Evolutionary conservation across 1,140 invertebrate genomes (phyloP), one percentile per base, ranked within the genome.

Genomic region (Lutraria rhynchaena): DNA sequence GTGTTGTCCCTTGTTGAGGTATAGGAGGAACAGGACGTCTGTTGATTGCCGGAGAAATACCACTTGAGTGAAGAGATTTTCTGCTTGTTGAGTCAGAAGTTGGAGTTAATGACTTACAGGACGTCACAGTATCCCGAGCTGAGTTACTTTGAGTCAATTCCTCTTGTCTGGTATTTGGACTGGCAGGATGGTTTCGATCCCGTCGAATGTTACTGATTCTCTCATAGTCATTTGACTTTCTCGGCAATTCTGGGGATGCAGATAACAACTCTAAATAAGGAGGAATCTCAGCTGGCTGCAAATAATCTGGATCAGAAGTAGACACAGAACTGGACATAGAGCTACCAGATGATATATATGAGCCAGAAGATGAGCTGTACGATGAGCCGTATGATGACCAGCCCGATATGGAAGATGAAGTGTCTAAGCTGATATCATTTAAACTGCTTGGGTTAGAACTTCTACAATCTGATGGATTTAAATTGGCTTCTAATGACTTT

Each of bases 401-500:
- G 24, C 65, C 35, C 1, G 71, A 24, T 22, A 75, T 41, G 0
- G n/a, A 29, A 13, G 35, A 27, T 19, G 76, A 80, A 17, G 76
- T 80, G 55, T 80, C 76, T 2, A 80, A 51, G 46, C 29, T 80
- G 3, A 70, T 41, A 0, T 27, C 22, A 24, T 24, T 57, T 5
- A 80, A n/a, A 3, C 17, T 15, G 15, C 2, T 29, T 22, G 35
- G 13, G 24, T 70, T 70, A 3, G 13, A 11, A 27, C 9, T 41
- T 5, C 17, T 7, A 22, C 35, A 65, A 31, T 57, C 63, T 37
- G 49, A 44, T 31, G 81, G 73, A 27, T 87, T 83, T 3, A 90
- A 58, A 0, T 85, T 86, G 35, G 85, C 87, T 55, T 83, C 85
- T 9, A 93, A 85, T 5, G 92, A 90, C 24, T 80, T 84, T 1